Evolutionary conservation across 2,113 vertebrate genomes (phyloP).

Genomic region (Cyphomyrus plagiostoma): DNA sequence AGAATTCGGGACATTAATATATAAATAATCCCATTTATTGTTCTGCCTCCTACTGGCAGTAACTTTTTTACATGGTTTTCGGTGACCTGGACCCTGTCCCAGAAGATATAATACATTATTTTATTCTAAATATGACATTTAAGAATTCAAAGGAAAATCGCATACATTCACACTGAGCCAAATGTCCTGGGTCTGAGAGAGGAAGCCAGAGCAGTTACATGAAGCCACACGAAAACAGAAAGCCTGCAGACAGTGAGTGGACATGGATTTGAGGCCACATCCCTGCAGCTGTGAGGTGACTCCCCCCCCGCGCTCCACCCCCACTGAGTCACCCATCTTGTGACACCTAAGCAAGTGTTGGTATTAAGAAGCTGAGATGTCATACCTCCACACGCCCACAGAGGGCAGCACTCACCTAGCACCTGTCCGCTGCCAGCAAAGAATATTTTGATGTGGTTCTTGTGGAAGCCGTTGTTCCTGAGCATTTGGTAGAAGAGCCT

Average conservation of each 20-base stretch:
- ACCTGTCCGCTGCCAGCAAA: slow-evolving; percentile 61
- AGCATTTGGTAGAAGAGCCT: slow-evolving; percentile 64
- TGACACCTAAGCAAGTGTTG: background rate
- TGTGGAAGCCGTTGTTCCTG: slow-evolving; percentile 62
- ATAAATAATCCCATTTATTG: background rate
- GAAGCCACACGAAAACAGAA: background rate
- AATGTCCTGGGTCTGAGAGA: background rate
- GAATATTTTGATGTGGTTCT: slow-evolving; percentile 70
- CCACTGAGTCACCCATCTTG: background rate
- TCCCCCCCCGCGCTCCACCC: background rate
- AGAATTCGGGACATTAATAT: background rate
- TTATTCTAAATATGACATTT: background rate
- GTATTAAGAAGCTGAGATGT: background rate
- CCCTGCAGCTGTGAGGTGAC: background rate
- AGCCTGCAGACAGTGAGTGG: background rate
- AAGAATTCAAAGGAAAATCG: background rate
- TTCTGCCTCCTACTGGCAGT: background rate
- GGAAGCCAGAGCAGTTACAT: background rate
- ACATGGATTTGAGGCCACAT: background rate
- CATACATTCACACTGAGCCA: background rate
- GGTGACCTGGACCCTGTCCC: background rate
- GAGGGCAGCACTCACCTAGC: slow-evolving; percentile 45
- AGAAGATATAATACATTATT: background rate
- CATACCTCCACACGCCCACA: background rate
- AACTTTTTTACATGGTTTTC: background rate